Evolutionary conservation across 2,888 invertebrate species (phyloP).

Genomic region (Drosophila aldrichi): DNA sequence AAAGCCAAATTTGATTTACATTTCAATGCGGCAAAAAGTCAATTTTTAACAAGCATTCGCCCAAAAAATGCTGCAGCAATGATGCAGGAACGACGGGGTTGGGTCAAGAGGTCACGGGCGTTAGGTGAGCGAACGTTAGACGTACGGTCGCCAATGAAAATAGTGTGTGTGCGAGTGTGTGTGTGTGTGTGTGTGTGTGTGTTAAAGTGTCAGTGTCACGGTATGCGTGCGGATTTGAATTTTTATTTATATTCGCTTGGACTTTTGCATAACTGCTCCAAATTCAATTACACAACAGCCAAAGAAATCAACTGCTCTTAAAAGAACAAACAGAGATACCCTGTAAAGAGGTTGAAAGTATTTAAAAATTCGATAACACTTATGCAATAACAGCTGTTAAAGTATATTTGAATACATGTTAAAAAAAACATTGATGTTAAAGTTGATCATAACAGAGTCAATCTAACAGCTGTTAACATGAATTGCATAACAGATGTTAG

Average conservation of each 20-base stretch:
- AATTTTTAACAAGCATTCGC: slow-evolving; percentile 44
- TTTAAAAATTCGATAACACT: neutral
- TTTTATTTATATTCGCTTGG: slow-evolving; percentile 64
- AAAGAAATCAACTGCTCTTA: slow-evolving; percentile 20
- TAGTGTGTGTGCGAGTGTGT: neutral
- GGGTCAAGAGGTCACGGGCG: slow-evolving; percentile 29
- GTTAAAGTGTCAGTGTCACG: slow-evolving; percentile 40
- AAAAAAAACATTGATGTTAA: neutral
- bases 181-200: slow-evolving; percentile 10
- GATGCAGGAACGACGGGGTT: neutral
- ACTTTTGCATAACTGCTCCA: slow-evolving; percentile 70
- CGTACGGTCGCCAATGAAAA: slow-evolving; percentile 52
- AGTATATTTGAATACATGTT: neutral
- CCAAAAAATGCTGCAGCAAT: slow-evolving; percentile 1
- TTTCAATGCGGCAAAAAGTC: slow-evolving; percentile 69
- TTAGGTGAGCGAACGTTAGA: slow-evolving; percentile 55
- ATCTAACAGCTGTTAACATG: neutral
- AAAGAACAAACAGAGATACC: slow-evolving; percentile 13
- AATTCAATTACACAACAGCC: slow-evolving; percentile 45
- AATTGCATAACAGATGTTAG: neutral
- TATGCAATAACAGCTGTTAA: neutral
- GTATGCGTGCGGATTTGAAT: slow-evolving; percentile 56
- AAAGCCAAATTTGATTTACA: slow-evolving; percentile 72
- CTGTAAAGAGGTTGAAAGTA: neutral
- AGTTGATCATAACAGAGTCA: neutral